These are phyloP conservation scores for Mnemiopsis leidyi DNA, from an alignment of 37 sponge, comb jelly and placozoan genomes.

Conservation along the genomic window DNA sequence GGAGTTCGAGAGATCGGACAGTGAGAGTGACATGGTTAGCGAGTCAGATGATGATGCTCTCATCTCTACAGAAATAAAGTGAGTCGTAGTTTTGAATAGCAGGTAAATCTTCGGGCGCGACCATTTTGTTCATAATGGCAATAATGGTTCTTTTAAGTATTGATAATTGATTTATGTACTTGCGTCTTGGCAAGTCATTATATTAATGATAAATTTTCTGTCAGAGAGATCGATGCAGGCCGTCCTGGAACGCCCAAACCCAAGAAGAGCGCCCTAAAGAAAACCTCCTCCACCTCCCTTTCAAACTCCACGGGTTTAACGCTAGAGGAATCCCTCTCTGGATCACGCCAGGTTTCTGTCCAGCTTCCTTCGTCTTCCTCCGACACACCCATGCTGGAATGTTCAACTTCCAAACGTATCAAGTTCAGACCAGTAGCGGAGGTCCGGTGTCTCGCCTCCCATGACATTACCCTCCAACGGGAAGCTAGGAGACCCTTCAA, in stretches of 20 bases:
- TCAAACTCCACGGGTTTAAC: neutral
- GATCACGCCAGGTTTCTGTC: neutral
- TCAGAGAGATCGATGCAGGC: no score
- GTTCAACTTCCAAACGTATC: slow-evolving; percentile 51
- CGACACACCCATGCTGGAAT: neutral
- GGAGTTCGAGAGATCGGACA: slow-evolving; percentile 11
- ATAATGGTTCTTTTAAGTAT: no score
- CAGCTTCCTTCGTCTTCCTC: neutral
- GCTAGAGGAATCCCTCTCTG: neutral
- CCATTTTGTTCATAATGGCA: no score
- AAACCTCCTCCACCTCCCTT: slow-evolving; percentile 33
- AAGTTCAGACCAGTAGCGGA: slow-evolving; percentile 34
- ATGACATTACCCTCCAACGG: neutral
- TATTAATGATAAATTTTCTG: no score
- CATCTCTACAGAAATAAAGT: slow-evolving; percentile 9
- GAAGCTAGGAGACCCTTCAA: slow-evolving; percentile 51
- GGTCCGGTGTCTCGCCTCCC: slow-evolving; percentile 42
- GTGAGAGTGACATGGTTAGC: slow-evolving; percentile 15
- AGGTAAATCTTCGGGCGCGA: no score
- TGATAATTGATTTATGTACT: no score
- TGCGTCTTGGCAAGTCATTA: no score
- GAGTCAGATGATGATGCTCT: neutral
- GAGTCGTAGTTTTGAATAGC: no score
- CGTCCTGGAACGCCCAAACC: neutral
- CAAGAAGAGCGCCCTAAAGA: slow-evolving; percentile 41